These are phyloP conservation scores for Aproaerema taeniolella DNA, from an alignment of 2,888 invertebrate species.

Conservation along the genomic window DNA sequence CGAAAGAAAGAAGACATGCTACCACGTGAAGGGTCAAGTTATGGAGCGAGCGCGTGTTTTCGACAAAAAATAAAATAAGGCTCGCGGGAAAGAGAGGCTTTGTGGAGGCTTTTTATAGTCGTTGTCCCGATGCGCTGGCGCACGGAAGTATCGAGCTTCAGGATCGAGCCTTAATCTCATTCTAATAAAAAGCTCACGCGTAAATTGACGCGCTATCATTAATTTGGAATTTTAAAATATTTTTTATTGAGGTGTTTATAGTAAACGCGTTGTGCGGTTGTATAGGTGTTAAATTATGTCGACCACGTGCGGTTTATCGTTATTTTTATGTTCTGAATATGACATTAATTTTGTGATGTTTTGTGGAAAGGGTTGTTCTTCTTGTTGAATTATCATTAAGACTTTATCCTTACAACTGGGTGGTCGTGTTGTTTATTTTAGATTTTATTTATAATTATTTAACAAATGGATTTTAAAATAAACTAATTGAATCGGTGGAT, in stretches of 20 bases:
- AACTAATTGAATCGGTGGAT: background rate
- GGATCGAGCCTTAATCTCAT: constrained; percentile 70
- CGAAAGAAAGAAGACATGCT: constrained; percentile 49
- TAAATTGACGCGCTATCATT: constrained; percentile 64
- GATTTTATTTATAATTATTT: constrained; percentile 17
- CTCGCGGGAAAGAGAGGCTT: constrained; percentile 72
- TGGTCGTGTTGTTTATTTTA: constrained; percentile 54
- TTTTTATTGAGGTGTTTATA: constrained; percentile 44
- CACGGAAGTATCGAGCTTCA: constrained; percentile 72
- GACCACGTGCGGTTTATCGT: constrained; percentile 65
- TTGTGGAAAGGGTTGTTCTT: constrained; percentile 58
- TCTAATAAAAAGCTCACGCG: constrained; percentile 74
- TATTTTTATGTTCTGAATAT: constrained; percentile 64
- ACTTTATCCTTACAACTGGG: constrained; percentile 55
- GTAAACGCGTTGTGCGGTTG: constrained; percentile 47
- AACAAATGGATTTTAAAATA: constrained; percentile 28
- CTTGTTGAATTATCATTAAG: constrained; percentile 63
- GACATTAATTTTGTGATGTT: constrained; percentile 65
- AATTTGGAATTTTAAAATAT: constrained; percentile 49
- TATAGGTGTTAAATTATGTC: constrained; percentile 60
- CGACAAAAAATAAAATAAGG: constrained; percentile 63
- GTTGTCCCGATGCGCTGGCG: constrained; percentile 69
- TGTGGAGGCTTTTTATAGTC: constrained; percentile 71
- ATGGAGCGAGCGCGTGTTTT: constrained; percentile 54
- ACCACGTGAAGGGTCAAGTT: constrained; percentile 47